Conservation (phyloP, 2,888 invertebrate species). For the Oscheius sp. region DNA sequence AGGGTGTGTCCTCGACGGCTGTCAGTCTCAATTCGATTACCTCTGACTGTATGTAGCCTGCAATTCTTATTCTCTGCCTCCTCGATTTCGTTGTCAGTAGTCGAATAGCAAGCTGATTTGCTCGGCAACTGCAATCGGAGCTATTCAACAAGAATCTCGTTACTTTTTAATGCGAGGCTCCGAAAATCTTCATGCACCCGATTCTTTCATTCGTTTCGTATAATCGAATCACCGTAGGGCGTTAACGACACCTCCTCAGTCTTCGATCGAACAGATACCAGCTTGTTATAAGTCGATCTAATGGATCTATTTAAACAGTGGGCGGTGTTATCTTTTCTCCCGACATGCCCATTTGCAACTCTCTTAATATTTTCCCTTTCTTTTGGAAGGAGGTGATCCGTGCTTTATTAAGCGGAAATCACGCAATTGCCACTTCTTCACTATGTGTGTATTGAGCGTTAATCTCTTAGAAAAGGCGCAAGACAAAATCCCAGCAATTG, state of each 20-base stretch:
- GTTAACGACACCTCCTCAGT: neutral
- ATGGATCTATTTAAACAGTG: conserved; percentile 10
- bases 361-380: neutral
- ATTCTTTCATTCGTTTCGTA: neutral
- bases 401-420: conserved; percentile 10
- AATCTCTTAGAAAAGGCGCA: conserved; percentile 2
- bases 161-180: conserved; percentile 26
- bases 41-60: neutral
- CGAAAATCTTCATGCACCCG: conserved; percentile 3
- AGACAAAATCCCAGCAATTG: conserved; percentile 24
- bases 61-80: neutral
- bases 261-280: too few species aligned
- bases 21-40: neutral
- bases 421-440: conserved; percentile 1
- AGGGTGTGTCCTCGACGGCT: conserved; percentile 3
- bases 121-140: conserved; percentile 17
- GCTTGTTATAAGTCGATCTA: conserved; percentile 1
- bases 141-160: conserved; percentile 26
- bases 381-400: neutral
- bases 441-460: conserved; percentile 13
- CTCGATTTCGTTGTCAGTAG: neutral
- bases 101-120: conserved; percentile 7
- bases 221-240: conserved; percentile 1
- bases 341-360: neutral
- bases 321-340: conserved; percentile 16